Base-by-base conservation (phyloP, 2,888 invertebrate genomes). In the Crepidodera aurea region DNA sequence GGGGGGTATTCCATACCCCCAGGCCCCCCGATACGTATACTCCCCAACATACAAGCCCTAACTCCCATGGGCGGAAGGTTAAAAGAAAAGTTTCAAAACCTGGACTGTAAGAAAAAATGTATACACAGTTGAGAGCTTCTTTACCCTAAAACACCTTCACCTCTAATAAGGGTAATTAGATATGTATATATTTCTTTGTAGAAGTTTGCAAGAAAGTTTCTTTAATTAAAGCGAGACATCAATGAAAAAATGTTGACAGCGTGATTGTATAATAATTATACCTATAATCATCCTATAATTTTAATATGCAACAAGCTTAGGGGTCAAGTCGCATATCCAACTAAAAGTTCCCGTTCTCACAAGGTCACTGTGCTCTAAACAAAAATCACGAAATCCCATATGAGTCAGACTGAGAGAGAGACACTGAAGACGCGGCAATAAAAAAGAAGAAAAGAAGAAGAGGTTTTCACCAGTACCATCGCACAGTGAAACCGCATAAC, bases 381-480 rank as follows among this genome's bases (percentile, higher is more conserved):
- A n/a, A 44, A 50, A 50, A 50, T 15, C 48, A 10, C 10, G 4
- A 32, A 50, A 29, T 16, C 10, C 1, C 51, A 19, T n/a, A 13
- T 22, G 44, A 44, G 44, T 44, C 44, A 44, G 22, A 44, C 44
- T 19, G 15, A 44, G 44, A 44, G 44, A 42, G 42, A 2, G 6
- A 19, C 10, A n/a, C 25, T 8, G 6, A 44, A 39, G 39, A 2
- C 39, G 39, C 39, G 10, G 13, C n/a, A 39, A 39, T 15, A 16
- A 12, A 12, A 39, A 39, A 39, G 39, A 16, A 39, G 39, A 39
- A 39, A 22, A 2, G 39, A 39, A n/a, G 34, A 34, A 13, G 34
- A 34, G 13, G 19, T n/a, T 16, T 19, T 12, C 50, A 50, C 59
- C 40, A 37, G 58, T 53, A 59, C 44, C 62, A 58, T 12, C 39